These are phyloP conservation scores for Zapornia atra DNA, from an alignment of 2,113 vertebrate species.

Conservation along the genomic window DNA sequence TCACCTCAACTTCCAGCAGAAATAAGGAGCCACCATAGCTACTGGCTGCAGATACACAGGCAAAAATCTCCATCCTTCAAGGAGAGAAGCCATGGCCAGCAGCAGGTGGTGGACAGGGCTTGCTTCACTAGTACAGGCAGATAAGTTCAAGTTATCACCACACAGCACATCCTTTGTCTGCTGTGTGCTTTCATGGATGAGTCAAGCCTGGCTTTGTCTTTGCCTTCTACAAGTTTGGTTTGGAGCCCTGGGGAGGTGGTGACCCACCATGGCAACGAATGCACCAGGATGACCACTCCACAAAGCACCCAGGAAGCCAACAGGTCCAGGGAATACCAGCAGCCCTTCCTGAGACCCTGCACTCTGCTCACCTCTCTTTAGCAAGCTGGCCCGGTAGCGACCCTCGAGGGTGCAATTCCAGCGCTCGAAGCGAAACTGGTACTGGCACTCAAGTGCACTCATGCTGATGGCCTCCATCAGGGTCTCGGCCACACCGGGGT, in stretches of 20 bases:
- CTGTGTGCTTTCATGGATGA: background rate
- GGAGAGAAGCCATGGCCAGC: background rate
- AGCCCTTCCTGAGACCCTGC: fast-evolving
- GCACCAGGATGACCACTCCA: fast-evolving
- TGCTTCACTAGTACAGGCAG: background rate
- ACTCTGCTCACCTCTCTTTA: constrained; percentile 85
- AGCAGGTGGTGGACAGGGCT: background rate
- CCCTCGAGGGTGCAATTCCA: constrained; percentile 98
- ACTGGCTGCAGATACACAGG: background rate
- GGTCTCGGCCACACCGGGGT: constrained; percentile 94
- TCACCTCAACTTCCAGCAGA: background rate
- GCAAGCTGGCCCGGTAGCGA: constrained; percentile 89
- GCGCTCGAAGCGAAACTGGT: constrained; percentile 97
- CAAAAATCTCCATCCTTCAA: background rate
- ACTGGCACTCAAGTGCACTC: constrained; percentile 95
- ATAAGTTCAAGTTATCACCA: background rate
- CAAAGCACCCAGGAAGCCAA: fast-evolving
- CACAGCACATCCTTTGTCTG: background rate
- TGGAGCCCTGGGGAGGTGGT: background rate
- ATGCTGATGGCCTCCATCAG: constrained; percentile 96
- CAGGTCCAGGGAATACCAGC: too few relatives aligned
- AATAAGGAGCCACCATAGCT: fast-evolving
- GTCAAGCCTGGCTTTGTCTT: background rate
- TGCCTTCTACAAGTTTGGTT: background rate
- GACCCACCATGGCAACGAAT: fast-evolving